Conservation (phyloP, 2,113 vertebrate genomes). For the Okapia johnstoni region DNA sequence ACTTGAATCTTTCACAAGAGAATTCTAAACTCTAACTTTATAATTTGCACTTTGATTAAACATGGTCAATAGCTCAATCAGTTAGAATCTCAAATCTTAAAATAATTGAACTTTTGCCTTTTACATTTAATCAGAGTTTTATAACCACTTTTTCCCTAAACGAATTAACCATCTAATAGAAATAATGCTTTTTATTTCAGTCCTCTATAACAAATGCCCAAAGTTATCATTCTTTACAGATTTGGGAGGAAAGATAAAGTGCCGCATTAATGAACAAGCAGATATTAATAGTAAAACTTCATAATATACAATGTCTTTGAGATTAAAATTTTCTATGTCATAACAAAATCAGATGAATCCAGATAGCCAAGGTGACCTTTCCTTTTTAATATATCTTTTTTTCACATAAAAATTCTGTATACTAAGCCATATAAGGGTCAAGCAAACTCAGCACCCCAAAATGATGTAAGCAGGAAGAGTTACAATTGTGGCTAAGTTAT, state of each 20-base stretch:
- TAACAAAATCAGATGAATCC: neutral
- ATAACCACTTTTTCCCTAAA: neutral
- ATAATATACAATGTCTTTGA: neutral
- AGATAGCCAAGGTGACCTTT: neutral
- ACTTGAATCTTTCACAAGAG: neutral
- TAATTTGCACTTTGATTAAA: neutral
- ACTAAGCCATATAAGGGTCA: neutral
- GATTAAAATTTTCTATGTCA: neutral
- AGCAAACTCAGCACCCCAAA: neutral
- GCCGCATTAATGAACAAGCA: neutral
- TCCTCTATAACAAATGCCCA: neutral
- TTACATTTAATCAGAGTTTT: neutral
- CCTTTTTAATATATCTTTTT: neutral
- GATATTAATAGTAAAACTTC: neutral
- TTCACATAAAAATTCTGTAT: neutral
- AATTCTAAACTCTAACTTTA: neutral
- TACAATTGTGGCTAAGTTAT: neutral
- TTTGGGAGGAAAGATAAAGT: neutral
- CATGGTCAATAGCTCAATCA: neutral
- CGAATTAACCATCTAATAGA: neutral
- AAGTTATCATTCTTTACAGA: conserved; percentile 14
- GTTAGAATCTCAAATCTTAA: conserved; percentile 1
- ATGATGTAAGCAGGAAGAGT: neutral
- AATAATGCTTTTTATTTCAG: conserved; percentile 12
- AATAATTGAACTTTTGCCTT: neutral